Conservation (phyloP, 2,888 invertebrate species). For the Entomobrya multifasciata region DNA sequence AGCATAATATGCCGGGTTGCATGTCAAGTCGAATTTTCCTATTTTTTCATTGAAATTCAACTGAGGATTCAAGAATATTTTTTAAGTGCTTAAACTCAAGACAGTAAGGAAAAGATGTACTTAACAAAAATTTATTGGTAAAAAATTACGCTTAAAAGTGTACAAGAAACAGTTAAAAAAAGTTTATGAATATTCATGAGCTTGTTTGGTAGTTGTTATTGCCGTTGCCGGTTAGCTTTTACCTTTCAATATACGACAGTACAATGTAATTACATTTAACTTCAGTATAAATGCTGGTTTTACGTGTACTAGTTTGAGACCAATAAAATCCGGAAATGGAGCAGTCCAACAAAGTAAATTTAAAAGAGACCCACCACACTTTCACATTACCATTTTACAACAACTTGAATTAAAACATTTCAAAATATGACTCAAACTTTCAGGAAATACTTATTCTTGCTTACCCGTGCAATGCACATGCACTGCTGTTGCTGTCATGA, state of each 20-base stretch:
- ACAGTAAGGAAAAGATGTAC: neutral
- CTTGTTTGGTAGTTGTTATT: neutral
- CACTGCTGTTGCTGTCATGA: too few relatives aligned
- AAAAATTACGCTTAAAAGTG: neutral
- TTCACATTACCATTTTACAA: too few relatives aligned
- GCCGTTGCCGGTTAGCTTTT: neutral
- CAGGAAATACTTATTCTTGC: slow-evolving; percentile 34
- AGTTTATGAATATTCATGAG: slow-evolving; percentile 46
- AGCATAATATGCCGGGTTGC: slow-evolving; percentile 31
- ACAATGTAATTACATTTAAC: too few relatives aligned
- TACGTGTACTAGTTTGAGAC: too few relatives aligned
- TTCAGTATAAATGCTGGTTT: too few relatives aligned
- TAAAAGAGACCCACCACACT: neutral
- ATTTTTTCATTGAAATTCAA: slow-evolving; percentile 48
- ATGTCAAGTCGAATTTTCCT: slow-evolving; percentile 48
- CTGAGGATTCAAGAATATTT: neutral
- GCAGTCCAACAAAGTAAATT: slow-evolving; percentile 32
- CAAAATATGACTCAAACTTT: slow-evolving; percentile 10
- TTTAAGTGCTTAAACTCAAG: neutral
- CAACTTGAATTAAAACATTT: neutral
- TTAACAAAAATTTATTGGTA: slow-evolving; percentile 30
- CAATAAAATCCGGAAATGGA: slow-evolving; percentile 51
- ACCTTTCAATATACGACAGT: neutral
- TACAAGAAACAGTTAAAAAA: neutral
- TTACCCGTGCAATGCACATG: slow-evolving; percentile 3